These are phyloP conservation scores for Scarus forsteni DNA, from an alignment of 2,797 vertebrate genomes.

Conservation along the genomic window DNA sequence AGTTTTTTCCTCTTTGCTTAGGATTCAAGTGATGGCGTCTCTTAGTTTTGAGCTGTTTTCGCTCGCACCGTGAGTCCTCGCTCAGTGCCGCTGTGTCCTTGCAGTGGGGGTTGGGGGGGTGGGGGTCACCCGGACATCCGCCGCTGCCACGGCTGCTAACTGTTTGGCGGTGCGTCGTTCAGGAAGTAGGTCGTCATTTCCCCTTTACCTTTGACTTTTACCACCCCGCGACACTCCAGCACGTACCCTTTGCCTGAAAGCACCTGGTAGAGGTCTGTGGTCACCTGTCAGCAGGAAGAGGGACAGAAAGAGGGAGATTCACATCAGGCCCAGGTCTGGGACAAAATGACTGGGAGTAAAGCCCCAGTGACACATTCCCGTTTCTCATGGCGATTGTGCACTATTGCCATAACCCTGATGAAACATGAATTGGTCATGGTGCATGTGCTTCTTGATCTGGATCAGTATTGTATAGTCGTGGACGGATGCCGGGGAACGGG, in stretches of 20 bases:
- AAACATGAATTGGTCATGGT: too few relatives aligned
- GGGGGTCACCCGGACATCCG: slow-evolving; percentile 46
- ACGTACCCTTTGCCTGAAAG: slow-evolving; percentile 91
- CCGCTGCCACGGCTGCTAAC: slow-evolving; percentile 85
- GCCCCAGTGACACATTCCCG: too few relatives aligned
- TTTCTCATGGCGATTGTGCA: too few relatives aligned
- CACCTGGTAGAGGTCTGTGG: slow-evolving; percentile 94
- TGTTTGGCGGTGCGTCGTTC: slow-evolving; percentile 90
- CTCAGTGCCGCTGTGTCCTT: slow-evolving; percentile 72
- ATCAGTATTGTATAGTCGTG: too few relatives aligned
- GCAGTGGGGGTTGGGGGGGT: slow-evolving; percentile 36
- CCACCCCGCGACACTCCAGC: slow-evolving; percentile 92
- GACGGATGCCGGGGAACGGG: too few relatives aligned
- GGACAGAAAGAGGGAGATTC: slow-evolving; percentile 1
- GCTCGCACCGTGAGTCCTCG: slow-evolving; percentile 75
- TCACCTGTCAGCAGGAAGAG: slow-evolving; percentile 84
- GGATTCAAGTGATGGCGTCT: slow-evolving; percentile 83
- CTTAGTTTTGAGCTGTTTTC: slow-evolving; percentile 71
- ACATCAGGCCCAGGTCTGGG: background rate
- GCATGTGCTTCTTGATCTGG: too few relatives aligned
- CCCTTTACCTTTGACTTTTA: slow-evolving; percentile 97
- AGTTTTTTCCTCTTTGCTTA: slow-evolving; percentile 68
- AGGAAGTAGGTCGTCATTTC: slow-evolving; percentile 98
- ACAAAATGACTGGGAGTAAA: too few relatives aligned
- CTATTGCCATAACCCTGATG: too few relatives aligned